Evolutionary conservation across 2,888 invertebrate species (phyloP).

Genomic region (Eupithecia insigniata): DNA sequence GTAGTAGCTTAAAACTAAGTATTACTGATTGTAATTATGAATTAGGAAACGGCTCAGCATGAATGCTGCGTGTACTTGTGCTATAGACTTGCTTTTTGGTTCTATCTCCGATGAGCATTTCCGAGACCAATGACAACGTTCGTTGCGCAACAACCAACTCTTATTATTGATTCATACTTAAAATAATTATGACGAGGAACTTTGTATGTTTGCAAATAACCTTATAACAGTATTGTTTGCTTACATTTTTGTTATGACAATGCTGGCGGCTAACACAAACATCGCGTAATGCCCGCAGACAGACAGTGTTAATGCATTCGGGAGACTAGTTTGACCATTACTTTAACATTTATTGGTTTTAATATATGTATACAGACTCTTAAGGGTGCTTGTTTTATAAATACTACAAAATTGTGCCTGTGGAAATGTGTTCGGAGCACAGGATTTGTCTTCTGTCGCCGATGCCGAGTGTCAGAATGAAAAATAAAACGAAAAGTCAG

Average conservation of each 20-base stretch:
- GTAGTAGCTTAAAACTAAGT: too few relatives aligned
- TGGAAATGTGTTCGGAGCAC: constrained; percentile 16
- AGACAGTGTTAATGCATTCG: neutral
- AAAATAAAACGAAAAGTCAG: constrained; percentile 11
- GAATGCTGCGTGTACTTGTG: too few relatives aligned
- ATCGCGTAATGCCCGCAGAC: constrained; percentile 25
- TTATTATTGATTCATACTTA: neutral
- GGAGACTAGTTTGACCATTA: neutral
- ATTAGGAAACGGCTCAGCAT: too few relatives aligned
- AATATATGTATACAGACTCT: neutral
- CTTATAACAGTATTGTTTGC: neutral
- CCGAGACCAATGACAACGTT: neutral
- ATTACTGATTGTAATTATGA: too few relatives aligned
- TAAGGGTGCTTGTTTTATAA: neutral
- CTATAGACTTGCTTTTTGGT: too few relatives aligned
- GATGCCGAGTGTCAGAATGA: constrained; percentile 18
- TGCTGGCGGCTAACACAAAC: constrained; percentile 13
- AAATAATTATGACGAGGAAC: constrained; percentile 1
- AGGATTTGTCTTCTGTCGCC: constrained; percentile 16
- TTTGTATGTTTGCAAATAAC: constrained; percentile 7
- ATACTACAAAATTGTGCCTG: neutral
- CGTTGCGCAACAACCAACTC: neutral
- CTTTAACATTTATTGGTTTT: neutral
- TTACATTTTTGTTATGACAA: constrained; percentile 21
- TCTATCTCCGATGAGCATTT: neutral